Conservation (phyloP, 2,888 invertebrate species). For the Boloria euphrosyne region DNA sequence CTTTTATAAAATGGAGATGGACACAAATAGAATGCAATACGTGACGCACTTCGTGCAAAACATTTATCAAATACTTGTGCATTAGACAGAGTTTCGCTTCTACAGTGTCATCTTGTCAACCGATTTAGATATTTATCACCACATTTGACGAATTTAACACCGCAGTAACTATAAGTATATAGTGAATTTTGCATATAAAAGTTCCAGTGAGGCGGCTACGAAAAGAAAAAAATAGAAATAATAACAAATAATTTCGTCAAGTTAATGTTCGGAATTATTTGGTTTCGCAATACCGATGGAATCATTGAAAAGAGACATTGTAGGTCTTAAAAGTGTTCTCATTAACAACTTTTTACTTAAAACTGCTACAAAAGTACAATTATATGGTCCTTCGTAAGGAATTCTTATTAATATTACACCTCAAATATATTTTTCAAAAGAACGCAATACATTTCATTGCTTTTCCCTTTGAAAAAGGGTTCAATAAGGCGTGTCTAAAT, state of each 20-base stretch:
- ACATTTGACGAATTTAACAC: slow-evolving; percentile 4
- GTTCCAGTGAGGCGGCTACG: too few relatives aligned
- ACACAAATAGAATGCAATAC: slow-evolving; percentile 16
- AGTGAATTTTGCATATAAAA: too few relatives aligned
- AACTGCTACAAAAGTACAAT: slow-evolving; percentile 3
- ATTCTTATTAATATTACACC: background rate
- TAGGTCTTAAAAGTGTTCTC: background rate
- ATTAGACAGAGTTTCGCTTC: background rate
- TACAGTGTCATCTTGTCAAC: background rate
- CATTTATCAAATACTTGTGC: slow-evolving; percentile 27
- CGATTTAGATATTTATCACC: slow-evolving; percentile 6
- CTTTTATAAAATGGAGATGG: background rate
- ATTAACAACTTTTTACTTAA: background rate
- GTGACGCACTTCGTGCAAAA: slow-evolving; percentile 33
- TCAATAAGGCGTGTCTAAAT: slow-evolving; percentile 15
- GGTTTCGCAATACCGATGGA: too few relatives aligned
- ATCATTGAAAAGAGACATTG: too few relatives aligned
- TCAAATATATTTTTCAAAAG: slow-evolving; percentile 11
- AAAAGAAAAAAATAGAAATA: too few relatives aligned
- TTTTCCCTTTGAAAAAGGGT: slow-evolving; percentile 22
- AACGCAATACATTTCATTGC: slow-evolving; percentile 10
- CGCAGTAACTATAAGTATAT: background rate
- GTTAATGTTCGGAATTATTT: too few relatives aligned
- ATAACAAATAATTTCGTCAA: too few relatives aligned
- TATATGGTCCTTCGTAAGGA: slow-evolving; percentile 7